Conservation (phyloP, 2,888 invertebrate species). For the Monochamus alternatus region DNA sequence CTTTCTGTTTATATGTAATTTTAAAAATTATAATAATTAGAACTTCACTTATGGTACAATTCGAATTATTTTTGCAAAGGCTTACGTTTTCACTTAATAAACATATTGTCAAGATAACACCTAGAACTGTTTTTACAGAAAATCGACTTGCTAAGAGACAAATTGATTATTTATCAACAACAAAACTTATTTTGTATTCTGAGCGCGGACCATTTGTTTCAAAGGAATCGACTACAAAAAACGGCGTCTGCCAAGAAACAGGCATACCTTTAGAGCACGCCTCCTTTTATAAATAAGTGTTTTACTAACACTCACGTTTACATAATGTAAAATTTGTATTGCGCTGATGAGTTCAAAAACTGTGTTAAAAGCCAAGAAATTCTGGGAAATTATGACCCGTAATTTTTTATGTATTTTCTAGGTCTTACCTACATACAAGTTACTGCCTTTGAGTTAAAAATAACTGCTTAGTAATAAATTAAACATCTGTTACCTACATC, state of each 20-base stretch:
- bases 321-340: constrained; percentile 1
- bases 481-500: too few species aligned
- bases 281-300: constrained; percentile 13
- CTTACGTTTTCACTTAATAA: too few species aligned
- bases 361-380: constrained; percentile 2
- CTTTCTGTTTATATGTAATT: too few species aligned
- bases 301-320: constrained; percentile 6
- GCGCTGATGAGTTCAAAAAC: not conserved
- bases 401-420: not conserved
- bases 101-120: too few species aligned
- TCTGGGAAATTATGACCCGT: not conserved
- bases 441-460: not conserved
- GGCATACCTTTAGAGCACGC: constrained; percentile 17
- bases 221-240: not conserved
- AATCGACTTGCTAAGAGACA: not conserved
- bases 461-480: too few species aligned
- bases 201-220: too few species aligned
- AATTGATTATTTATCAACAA: too few species aligned
- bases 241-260: constrained; percentile 19
- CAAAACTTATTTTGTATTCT: too few species aligned
- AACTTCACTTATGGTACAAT: too few species aligned
- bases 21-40: too few species aligned
- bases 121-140: not conserved
- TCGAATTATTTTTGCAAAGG: too few species aligned
- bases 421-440: not conserved